Evolutionary conservation across 2,797 vertebrate genomes (phyloP).

Genomic region (Crossoptilon crossoptilon): DNA sequence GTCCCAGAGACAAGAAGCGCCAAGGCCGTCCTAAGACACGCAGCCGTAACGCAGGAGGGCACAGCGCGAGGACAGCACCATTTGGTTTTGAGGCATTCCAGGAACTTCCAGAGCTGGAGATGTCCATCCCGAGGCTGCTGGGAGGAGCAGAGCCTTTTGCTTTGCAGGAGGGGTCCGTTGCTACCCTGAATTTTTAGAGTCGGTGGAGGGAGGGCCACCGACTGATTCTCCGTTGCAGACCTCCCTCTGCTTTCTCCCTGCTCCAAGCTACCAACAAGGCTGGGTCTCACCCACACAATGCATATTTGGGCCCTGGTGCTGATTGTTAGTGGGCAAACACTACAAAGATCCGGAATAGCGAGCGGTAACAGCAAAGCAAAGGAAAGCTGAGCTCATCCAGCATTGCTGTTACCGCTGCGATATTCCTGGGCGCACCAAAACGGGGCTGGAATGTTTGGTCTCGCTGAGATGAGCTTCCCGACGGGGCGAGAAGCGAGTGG

Average conservation of each 20-base stretch:
- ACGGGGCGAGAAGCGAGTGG: slow-evolving; percentile 17
- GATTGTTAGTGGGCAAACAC: not conserved
- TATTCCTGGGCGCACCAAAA: slow-evolving; percentile 18
- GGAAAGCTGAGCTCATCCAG: not conserved
- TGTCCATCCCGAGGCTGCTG: not conserved
- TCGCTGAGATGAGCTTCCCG: slow-evolving; percentile 12
- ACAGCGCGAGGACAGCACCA: slow-evolving; percentile 26
- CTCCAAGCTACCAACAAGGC: not conserved
- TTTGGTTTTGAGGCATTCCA: slow-evolving; percentile 1
- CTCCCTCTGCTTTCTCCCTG: not conserved
- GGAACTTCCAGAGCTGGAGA: not conserved
- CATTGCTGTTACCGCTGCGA: slow-evolving; percentile 1
- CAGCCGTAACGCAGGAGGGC: not conserved
- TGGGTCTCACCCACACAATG: not conserved
- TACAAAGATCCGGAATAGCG: not conserved
- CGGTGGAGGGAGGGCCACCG: not conserved
- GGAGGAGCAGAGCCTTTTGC: not conserved
- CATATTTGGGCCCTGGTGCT: not conserved
- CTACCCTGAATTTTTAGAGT: not conserved
- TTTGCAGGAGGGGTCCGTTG: not conserved
- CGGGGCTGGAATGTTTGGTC: slow-evolving; percentile 64
- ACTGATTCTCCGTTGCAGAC: not conserved
- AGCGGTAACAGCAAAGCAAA: not conserved
- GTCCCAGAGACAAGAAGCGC: slow-evolving; percentile 77
- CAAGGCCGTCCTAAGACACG: slow-evolving; percentile 41